Evolutionary conservation across 2,113 vertebrate species (phyloP).

Genomic region (Gymnobelideus leadbeateri): DNA sequence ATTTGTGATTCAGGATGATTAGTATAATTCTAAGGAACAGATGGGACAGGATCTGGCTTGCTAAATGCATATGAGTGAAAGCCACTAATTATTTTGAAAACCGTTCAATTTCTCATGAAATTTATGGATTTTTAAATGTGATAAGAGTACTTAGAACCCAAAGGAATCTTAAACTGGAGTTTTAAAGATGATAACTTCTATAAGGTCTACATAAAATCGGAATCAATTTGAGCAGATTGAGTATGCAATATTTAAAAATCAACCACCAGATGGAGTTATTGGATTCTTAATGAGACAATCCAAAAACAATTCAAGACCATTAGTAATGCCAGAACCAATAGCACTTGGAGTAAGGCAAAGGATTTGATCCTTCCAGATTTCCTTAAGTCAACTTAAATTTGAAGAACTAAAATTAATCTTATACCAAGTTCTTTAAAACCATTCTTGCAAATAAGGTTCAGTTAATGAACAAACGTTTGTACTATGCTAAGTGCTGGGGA

Average conservation of each 20-base stretch:
- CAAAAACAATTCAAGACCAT: not conserved
- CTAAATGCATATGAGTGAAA: conserved; percentile 2
- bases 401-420: not conserved
- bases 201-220: not conserved
- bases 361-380: not conserved
- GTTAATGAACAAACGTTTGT: not conserved
- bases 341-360: not conserved
- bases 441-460: not conserved
- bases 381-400: not conserved
- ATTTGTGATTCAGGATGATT: not conserved
- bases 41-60: not conserved
- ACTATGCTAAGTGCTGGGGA: not conserved
- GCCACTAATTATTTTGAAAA: conserved; percentile 19
- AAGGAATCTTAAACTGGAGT: conserved; percentile 22
- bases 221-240: not conserved
- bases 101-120: not conserved
- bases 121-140: conserved; percentile 12
- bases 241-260: conserved; percentile 28
- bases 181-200: not conserved
- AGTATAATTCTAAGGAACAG: not conserved
- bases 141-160: conserved; percentile 2
- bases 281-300: conserved; percentile 48
- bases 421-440: not conserved
- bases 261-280: conserved; percentile 81
- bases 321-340: not conserved